Base-by-base conservation (phyloP, 2,888 invertebrate species). In the Campoplex capitator region DNA sequence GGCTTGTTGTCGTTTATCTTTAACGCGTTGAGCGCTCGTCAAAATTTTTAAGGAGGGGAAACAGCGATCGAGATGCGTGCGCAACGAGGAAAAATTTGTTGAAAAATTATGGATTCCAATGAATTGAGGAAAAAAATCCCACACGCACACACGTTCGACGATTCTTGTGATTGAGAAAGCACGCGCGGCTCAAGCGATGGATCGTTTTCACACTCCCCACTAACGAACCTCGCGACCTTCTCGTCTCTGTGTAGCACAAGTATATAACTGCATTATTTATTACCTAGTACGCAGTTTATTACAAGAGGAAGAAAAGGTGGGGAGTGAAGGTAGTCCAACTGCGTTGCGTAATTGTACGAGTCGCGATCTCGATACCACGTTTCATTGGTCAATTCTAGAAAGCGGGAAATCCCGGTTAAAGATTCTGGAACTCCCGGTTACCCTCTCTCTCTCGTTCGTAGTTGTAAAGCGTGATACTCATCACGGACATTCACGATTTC, bases 371-470 rank as follows among this genome's bases (percentile, higher is more conserved):
- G 83, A 35, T 75, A 54, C 58, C n/a, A 77, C 70, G 62, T 73
- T 67, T 62, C 75, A 92, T 93, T 93, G 93, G 93, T 83, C 87
- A 88, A 68, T 23, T 28, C 78, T 77, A 71, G 79, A 89, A 87
- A 91, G 92, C 92, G 93, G 93, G 93, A 93, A 93, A 93, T 92
- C 92, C 92, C 92, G 89, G 90, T 88, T 89, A 89, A 91, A 91
- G 91, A 88, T 89, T 89, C 90, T 90, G 89, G 88, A 78, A 68
- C 73, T 81, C 88, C 88, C 89, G 89, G 79, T 76, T 84, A 58
- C 81, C 83, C 86, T 75, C 73, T 81, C 71, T 58, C 70, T 58
- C 86, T 77, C 51, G 62, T 28, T 78, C 54, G 54, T 65, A 32
- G 23, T 68, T 28, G 68, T 70, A 42, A 78, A 70, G 4, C 58